These are phyloP conservation scores for Drosophila trapezifrons DNA, from an alignment of 1,140 invertebrate genomes.

Conservation along the genomic window DNA sequence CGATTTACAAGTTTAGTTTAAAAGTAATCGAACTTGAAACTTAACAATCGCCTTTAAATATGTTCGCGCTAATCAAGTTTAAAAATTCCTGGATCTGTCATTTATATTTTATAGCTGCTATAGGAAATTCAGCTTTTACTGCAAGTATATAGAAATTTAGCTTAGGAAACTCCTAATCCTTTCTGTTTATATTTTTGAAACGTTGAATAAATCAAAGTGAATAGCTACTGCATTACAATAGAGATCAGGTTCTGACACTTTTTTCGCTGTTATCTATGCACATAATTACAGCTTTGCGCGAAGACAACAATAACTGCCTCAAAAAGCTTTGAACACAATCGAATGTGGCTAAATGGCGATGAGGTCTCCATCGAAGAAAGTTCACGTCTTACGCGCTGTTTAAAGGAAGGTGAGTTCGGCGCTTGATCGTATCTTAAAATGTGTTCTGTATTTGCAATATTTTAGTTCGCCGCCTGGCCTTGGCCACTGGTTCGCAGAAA, in stretches of 20 bases:
- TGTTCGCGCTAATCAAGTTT: too few relatives aligned
- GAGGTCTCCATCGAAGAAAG: constrained; percentile 90
- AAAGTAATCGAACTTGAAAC: background rate
- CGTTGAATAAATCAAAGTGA: background rate
- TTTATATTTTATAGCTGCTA: background rate
- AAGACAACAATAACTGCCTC: constrained; percentile 93
- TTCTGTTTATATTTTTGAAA: background rate
- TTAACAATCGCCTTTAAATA: background rate
- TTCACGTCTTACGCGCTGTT: constrained; percentile 90
- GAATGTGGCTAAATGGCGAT: constrained; percentile 95
- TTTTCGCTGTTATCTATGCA: background rate
- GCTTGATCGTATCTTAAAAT: background rate
- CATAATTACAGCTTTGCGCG: constrained; percentile 89
- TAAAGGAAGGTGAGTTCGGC: constrained; percentile 89
- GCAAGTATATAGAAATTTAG: too few relatives aligned
- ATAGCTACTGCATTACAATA: background rate
- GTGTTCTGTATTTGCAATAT: background rate
- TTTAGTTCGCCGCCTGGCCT: constrained; percentile 82
- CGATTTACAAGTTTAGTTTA: background rate
- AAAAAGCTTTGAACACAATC: constrained; percentile 89
- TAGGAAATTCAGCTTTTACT: background rate
- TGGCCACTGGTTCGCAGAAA: constrained; percentile 78
- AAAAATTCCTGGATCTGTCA: too few relatives aligned
- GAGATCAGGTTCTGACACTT: background rate
- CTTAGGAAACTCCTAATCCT: too few relatives aligned